phyloP scores from a whole-genome alignment of 53 echinoderm and acorn worm species.

The Antedon mediterranea region DNA sequence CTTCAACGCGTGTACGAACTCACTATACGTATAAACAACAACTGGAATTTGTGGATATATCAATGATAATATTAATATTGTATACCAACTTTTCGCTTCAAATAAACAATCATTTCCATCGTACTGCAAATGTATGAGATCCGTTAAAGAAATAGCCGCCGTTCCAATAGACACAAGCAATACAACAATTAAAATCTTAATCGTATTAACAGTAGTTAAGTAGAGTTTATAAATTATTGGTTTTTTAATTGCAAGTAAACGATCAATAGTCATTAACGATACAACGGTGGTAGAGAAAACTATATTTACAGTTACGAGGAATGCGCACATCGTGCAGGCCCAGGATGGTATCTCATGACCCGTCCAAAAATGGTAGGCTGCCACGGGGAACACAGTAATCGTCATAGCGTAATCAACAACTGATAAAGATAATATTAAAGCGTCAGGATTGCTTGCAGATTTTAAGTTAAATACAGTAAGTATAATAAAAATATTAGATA shows the following conservation, averaged over 20 bases:
- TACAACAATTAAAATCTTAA: slow-evolving; percentile 12
- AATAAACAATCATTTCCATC: slow-evolving; percentile 23
- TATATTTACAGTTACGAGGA: slow-evolving; percentile 13
- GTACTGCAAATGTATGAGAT: not conserved
- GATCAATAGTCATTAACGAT: slow-evolving; percentile 44
- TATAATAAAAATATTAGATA: slow-evolving; percentile 34
- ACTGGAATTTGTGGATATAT: slow-evolving; percentile 31
- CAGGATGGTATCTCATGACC: not conserved
- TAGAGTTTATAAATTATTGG: slow-evolving; percentile 40
- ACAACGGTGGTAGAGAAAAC: slow-evolving; percentile 26
- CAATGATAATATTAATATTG: slow-evolving; percentile 16
- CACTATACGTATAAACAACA: slow-evolving; percentile 23
- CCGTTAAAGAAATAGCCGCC: not conserved
- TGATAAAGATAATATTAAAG: slow-evolving; percentile 38
- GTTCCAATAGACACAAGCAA: slow-evolving; percentile 8
- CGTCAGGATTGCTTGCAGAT: slow-evolving; percentile 39
- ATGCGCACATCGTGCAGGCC: slow-evolving; percentile 17
- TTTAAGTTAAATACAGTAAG: slow-evolving; percentile 18
- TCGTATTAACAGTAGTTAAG: slow-evolving; percentile 21
- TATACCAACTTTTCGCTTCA: slow-evolving; percentile 17
- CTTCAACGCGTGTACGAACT: slow-evolving; percentile 28
- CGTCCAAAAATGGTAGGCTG: slow-evolving; percentile 2
- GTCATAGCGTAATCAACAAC: slow-evolving; percentile 29
- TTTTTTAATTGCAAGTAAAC: slow-evolving; percentile 42
- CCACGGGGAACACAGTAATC: slow-evolving; percentile 25